Conservation (phyloP, 2,113 vertebrate genomes). For the Brienomyrus longianalis region DNA sequence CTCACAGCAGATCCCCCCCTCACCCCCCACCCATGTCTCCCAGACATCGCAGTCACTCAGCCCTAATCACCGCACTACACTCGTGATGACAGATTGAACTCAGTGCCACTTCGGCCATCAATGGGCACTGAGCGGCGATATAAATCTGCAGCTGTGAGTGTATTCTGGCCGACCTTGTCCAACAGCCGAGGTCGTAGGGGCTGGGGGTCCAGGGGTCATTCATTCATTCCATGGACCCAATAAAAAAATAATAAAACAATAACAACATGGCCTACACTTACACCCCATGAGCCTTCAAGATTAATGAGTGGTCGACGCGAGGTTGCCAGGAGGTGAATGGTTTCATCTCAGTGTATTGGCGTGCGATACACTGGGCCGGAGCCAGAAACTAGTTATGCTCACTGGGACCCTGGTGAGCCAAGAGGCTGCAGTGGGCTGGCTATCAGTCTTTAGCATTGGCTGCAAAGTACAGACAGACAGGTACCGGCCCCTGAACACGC, state of each 20-base stretch:
- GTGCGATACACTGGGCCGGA: neutral
- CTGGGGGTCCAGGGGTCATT: slow-evolving; percentile 38
- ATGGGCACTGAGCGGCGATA: slow-evolving; percentile 30
- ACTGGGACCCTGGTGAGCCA: neutral
- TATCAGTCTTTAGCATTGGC: neutral
- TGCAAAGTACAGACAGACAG: neutral
- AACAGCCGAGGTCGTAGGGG: slow-evolving; percentile 37
- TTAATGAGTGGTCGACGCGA: slow-evolving; percentile 4
- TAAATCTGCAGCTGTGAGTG: slow-evolving; percentile 45
- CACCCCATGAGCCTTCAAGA: neutral
- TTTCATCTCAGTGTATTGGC: neutral
- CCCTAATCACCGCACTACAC: neutral
- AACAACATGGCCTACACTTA: neutral
- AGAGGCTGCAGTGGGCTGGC: neutral
- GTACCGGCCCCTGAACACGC: neutral
- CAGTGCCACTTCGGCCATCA: slow-evolving; percentile 40
- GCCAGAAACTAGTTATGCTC: neutral
- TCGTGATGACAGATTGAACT: slow-evolving; percentile 44
- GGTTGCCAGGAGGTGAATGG: slow-evolving; percentile 13
- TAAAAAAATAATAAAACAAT: slow-evolving; percentile 2
- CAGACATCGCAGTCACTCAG: slow-evolving; percentile 30
- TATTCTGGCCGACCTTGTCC: slow-evolving; percentile 49
- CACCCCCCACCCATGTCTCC: neutral
- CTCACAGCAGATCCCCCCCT: neutral
- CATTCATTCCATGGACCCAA: slow-evolving; percentile 29